Percentiles rank a stretch among this genome's conserved stretches.
phyloP scores from a whole-genome alignment of 2,888 invertebrate species.

The Timema cristinae region DNA sequence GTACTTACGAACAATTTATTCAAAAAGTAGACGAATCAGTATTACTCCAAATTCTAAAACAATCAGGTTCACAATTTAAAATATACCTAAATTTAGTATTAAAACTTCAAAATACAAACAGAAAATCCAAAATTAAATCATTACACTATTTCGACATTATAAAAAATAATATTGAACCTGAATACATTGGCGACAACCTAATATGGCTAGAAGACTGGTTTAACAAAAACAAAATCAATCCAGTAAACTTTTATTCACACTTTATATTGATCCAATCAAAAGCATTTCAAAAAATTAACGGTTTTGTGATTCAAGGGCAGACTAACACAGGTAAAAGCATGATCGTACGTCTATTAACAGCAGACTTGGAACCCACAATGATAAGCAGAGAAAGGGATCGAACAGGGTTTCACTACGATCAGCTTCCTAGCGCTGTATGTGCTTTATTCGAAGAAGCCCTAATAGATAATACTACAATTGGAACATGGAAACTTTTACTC shows the following conservation, averaged over 20 bases:
- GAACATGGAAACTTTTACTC: slow-evolving; percentile 7
- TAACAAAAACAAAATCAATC: background rate
- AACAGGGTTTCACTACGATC: background rate
- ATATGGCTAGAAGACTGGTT: background rate
- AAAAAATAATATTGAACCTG: background rate
- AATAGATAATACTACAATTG: background rate
- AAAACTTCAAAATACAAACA: slow-evolving; percentile 1
- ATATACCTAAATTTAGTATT: background rate
- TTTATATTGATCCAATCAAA: background rate
- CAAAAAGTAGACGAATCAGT: background rate
- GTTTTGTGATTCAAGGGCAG: background rate
- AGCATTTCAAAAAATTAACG: background rate
- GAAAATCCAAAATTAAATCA: background rate
- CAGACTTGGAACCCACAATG: background rate
- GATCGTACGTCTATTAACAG: background rate
- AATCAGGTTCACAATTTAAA: background rate
- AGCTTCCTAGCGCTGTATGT: background rate
- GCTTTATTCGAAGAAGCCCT: background rate
- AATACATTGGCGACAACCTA: background rate
- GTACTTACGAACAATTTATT: background rate
- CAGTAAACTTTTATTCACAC: background rate
- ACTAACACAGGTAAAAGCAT: background rate
- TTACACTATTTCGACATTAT: background rate
- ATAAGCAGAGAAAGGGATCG: background rate
- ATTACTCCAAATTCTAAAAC: background rate